Evolutionary conservation across 2,113 vertebrate genomes (phyloP).

Genomic region (Physeter macrocephalus): DNA sequence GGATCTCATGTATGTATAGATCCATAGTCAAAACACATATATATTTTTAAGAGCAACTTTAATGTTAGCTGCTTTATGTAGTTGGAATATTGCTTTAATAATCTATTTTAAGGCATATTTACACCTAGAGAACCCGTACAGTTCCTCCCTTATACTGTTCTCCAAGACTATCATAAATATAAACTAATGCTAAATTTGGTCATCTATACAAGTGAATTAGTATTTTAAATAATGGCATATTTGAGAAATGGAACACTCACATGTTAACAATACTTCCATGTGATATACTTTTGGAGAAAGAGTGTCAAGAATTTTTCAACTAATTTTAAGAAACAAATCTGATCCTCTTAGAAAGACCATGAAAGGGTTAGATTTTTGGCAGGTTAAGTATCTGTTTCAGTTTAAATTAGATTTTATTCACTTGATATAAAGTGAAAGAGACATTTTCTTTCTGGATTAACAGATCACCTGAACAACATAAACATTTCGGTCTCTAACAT

Average conservation of each 20-base stretch:
- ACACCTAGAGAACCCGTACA: neutral
- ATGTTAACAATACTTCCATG: slow-evolving; percentile 36
- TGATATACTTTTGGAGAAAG: neutral
- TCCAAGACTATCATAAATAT: slow-evolving; percentile 54
- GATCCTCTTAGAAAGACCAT: slow-evolving; percentile 36
- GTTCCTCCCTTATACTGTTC: neutral
- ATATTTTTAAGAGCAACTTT: neutral
- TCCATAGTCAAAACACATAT: neutral
- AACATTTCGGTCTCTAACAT: slow-evolving; percentile 51
- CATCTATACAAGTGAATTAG: slow-evolving; percentile 33
- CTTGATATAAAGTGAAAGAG: slow-evolving; percentile 57
- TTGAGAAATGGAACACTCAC: slow-evolving; percentile 13
- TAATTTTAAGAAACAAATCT: slow-evolving; percentile 34
- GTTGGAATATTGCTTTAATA: neutral
- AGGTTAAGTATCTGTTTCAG: neutral
- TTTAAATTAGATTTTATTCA: slow-evolving; percentile 46
- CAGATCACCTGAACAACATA: slow-evolving; percentile 46
- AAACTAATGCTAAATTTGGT: slow-evolving; percentile 19
- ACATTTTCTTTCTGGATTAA: slow-evolving; percentile 35
- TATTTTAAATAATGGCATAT: slow-evolving; percentile 53
- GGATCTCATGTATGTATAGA: neutral
- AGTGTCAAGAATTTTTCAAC: neutral
- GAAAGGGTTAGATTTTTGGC: slow-evolving; percentile 16
- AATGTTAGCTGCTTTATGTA: neutral
- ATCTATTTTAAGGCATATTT: neutral